Evolutionary conservation across 23 tunicate genomes (phyloP).

Genomic region (Aplidium turbinatum): DNA sequence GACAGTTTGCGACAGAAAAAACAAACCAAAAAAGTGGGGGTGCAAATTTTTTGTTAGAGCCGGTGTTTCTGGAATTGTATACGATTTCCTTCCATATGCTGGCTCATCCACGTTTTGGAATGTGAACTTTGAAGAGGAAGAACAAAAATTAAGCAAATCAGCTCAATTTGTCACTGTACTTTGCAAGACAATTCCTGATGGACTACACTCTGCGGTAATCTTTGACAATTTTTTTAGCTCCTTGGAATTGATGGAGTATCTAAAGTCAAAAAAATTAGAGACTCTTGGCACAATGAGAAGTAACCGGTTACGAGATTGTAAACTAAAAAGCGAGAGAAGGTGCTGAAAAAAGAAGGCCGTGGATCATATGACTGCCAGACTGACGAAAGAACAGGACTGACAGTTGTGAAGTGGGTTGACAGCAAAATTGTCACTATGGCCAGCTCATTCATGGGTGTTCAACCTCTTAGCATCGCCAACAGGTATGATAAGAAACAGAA

Average conservation of each 20-base stretch:
- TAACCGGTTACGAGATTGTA: constrained; percentile 19
- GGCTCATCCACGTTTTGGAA: neutral
- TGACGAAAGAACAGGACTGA: constrained; percentile 14
- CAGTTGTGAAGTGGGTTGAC: constrained; percentile 26
- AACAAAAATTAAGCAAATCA: constrained; percentile 9
- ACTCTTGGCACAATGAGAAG: constrained; percentile 17
- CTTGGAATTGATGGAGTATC: constrained; percentile 13
- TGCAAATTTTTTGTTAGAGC: constrained; percentile 13
- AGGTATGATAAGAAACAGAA: neutral
- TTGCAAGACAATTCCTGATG: constrained; percentile 25
- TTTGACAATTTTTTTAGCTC: constrained; percentile 26
- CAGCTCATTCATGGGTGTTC: constrained; percentile 21
- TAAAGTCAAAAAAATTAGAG: constrained; percentile 11
- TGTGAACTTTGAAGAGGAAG: constrained; percentile 5
- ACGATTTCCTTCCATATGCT: constrained; percentile 18
- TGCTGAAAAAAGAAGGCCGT: constrained; percentile 1
- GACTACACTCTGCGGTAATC: neutral
- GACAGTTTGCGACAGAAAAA: constrained; percentile 8
- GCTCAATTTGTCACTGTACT: constrained; percentile 22
- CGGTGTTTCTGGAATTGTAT: constrained; percentile 9
- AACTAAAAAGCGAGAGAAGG: constrained; percentile 18
- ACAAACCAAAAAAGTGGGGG: constrained; percentile 26
- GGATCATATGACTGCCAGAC: constrained; percentile 18
- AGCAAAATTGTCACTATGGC: constrained; percentile 18
- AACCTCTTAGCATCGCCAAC: neutral